A percentile compares a stretch with the other conserved stretches of the same genome.
Conservation (phyloP, 2,888 invertebrate genomes). For the Strigamia transsilvanica region DNA sequence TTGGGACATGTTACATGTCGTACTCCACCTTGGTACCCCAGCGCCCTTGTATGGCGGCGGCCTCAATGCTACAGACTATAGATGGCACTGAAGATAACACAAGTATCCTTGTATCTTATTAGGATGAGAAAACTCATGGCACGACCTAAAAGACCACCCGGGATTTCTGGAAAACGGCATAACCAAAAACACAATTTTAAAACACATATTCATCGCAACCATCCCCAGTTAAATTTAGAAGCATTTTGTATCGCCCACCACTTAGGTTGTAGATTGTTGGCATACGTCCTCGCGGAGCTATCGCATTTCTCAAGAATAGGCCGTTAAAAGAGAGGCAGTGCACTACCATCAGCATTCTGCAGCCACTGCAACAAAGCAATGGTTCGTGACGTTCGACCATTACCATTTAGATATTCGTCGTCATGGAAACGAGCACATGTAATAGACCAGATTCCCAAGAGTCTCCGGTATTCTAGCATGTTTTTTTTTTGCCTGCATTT, state of each 20-base stretch:
- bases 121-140: too few relatives aligned
- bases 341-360: slow-evolving; percentile 30
- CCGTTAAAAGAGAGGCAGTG: slow-evolving; percentile 21
- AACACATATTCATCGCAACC: too few relatives aligned
- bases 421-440: slow-evolving; percentile 23
- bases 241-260: slow-evolving; percentile 8
- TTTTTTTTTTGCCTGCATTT: background rate
- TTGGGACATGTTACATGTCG: too few relatives aligned
- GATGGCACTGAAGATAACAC: too few relatives aligned
- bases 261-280: background rate
- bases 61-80: too few relatives aligned
- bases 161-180: too few relatives aligned
- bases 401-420: slow-evolving; percentile 26
- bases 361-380: slow-evolving; percentile 26
- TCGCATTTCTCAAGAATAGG: slow-evolving; percentile 5
- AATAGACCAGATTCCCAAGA: slow-evolving; percentile 20
- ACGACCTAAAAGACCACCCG: too few relatives aligned
- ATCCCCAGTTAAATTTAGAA: background rate
- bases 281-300: slow-evolving; percentile 30
- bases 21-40: too few relatives aligned
- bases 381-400: slow-evolving; percentile 26
- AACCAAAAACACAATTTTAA: too few relatives aligned
- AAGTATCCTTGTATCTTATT: too few relatives aligned
- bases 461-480: background rate
- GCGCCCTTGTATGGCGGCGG: too few relatives aligned